Evolutionary conservation across 2,113 vertebrate genomes (phyloP), one percentile per base, ranked within the genome.

Genomic region (Takifugu flavidus): DNA sequence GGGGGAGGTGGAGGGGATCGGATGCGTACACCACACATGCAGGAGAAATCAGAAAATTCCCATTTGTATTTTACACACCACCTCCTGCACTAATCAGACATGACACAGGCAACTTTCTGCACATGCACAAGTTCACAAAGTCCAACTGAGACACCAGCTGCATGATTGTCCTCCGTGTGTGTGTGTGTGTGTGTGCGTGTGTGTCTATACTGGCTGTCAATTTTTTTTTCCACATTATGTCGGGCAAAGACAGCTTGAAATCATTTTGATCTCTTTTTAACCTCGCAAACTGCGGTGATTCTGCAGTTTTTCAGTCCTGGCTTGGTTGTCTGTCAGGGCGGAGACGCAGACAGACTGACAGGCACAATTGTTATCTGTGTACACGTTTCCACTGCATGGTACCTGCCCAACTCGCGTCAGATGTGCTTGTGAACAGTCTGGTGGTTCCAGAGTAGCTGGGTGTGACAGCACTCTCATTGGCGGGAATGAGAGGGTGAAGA

Each of bases 151-250:
- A 65, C 25, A 63, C 60, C 70, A 80, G 77, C 78, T 87, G 87
- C 86, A 88, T 88, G 86, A 77, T 71, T 77, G 75, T 87, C 59
- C 73, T 79, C 75, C 55, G 44, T 83, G 79, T 88, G 26, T 80
- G 53, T 78, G 70, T 84, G 80, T 83, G 72, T 85, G 65, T 69
- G 62, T 67, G 68, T 75, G 75, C 65, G 56, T 45, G 63, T 29
- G 74, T 82, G 75, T 77, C 70, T 84, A 13, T 65, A 63, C 45
- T 70, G 74, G 73, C 72, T 86, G 73, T 81, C 67, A 78, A 50
- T 62, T 75, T 53, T 82, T 75, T 80, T 69, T 65, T 56, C 59
- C 75, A 74, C 66, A 60, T 78, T 66, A 72, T 75, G 50, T 71
- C 51, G 26, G 47, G 68, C 69, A 71, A 82, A 72, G 72, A 66